phyloP scores from a whole-genome alignment of 1,140 invertebrate genomes.

The Neodiprion lecontei region DNA sequence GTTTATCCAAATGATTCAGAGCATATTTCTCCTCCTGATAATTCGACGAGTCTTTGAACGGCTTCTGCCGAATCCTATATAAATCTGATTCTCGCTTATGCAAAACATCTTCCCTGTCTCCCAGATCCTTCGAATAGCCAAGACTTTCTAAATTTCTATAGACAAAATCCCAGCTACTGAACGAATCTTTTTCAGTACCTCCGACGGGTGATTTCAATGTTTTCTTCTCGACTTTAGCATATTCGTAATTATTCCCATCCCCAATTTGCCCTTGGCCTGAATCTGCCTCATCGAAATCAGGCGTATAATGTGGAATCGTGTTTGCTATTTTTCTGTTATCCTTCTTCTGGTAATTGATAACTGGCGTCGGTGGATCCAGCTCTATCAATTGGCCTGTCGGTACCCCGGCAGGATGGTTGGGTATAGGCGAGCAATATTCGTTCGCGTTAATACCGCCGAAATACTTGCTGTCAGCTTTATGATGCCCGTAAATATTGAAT shows the following conservation, averaged over 20 bases:
- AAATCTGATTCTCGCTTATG: conserved; percentile 38
- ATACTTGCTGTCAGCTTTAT: conserved; percentile 27
- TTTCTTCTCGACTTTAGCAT: conserved; percentile 38
- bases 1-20: background rate
- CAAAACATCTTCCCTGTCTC: conserved; percentile 68
- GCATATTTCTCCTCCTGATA: conserved; percentile 35
- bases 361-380: conserved; percentile 65
- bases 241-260: conserved; percentile 34
- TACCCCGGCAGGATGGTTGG: conserved; percentile 52
- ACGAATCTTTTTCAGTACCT: conserved; percentile 54
- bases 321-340: conserved; percentile 16
- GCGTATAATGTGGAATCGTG: conserved; percentile 21
- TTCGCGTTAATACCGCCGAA: conserved; percentile 25
- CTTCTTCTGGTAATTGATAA: conserved; percentile 39
- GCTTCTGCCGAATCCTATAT: conserved; percentile 32
- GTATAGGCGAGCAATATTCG: conserved; percentile 32
- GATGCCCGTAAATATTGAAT: conserved; percentile 31
- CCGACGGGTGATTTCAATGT: conserved; percentile 3
- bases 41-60: conserved; percentile 15
- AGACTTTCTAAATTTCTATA: conserved; percentile 77
- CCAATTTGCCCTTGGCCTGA: conserved; percentile 28
- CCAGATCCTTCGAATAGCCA: conserved; percentile 74
- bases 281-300: conserved; percentile 44
- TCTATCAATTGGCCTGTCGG: conserved; percentile 75
- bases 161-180: conserved; percentile 81